Evolutionary conservation across 2,797 vertebrate species (phyloP), one percentile per base, ranked within the genome.

Genomic region (Rallus crepitans): DNA sequence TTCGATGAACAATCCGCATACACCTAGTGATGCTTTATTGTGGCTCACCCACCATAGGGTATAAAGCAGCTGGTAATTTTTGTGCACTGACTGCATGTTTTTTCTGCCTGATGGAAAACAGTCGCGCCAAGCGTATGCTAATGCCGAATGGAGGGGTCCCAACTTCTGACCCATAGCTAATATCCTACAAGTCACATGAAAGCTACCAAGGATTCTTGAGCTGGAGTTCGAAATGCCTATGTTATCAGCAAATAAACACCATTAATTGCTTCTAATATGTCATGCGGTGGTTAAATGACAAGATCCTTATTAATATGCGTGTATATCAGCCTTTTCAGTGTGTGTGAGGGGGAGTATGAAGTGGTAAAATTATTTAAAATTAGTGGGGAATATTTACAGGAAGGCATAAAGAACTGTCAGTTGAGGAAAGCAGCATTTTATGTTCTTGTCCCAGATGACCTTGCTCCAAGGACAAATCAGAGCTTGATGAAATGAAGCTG

Each of bases 401-500:
- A 94, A 95, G 95, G 76, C 93, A 94, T 96, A 97, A 97, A 97
- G 94, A 96, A 96, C 90, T 97, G 93, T 94, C 91, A 92, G 80
- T 93, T 85, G 96, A 96, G 90, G 95, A 97, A 97, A 97, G 96
- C 92, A 48, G 93, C 80, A 56, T 96, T 98, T 97, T 97, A 97
- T 98, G 97, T 97, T 97, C 93, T 87, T 94, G 94, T 97, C 95
- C 93, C 75, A 2, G 88, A 94, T 97, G 97, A 98, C 98, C 96
- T 98, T 98, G 96, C 92, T 97, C 89, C 97, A 98, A 98, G 97
- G 97, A 98, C 97, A 98, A 96, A 97, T 90, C 82, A 84, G 94
- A 97, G 94, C 94, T 92, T 97, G 96, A 97, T 97, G 97, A 97
- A 97, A 96, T 96, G 96, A 97, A 97, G 93, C 96, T 97, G 89